Evolutionary conservation across 2,797 vertebrate genomes (phyloP).

Genomic region (Eleutherodactylus coqui): DNA sequence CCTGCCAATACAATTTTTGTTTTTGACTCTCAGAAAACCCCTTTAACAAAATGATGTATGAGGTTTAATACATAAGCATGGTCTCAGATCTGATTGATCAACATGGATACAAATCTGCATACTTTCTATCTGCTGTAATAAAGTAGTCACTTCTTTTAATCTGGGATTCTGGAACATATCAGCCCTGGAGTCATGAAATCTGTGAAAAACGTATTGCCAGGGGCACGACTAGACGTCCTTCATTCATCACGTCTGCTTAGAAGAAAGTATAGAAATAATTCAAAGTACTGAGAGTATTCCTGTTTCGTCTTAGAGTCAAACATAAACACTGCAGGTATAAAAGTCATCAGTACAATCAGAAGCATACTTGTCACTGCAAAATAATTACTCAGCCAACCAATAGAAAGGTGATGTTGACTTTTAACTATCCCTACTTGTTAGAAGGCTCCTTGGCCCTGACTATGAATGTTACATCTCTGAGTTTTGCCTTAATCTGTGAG

Average conservation of each 20-base stretch:
- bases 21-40: too few species aligned
- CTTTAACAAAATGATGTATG: background rate
- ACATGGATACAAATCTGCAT: background rate
- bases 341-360: background rate
- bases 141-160: background rate
- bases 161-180: background rate
- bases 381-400: too few species aligned
- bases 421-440: too few species aligned
- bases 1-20: too few species aligned
- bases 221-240: background rate
- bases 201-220: slow-evolving; percentile 7
- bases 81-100: background rate
- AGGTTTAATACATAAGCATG: background rate
- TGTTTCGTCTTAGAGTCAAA: background rate
- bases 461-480: too few species aligned
- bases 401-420: too few species aligned
- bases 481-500: too few species aligned
- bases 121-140: background rate
- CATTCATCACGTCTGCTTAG: background rate
- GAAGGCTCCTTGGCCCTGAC: too few species aligned
- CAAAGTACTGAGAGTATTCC: background rate
- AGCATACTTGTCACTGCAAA: too few species aligned
- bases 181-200: background rate
- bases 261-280: background rate
- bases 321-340: background rate